Evolutionary conservation across 2,797 vertebrate species (phyloP).

Genomic region (Staurois parvus): DNA sequence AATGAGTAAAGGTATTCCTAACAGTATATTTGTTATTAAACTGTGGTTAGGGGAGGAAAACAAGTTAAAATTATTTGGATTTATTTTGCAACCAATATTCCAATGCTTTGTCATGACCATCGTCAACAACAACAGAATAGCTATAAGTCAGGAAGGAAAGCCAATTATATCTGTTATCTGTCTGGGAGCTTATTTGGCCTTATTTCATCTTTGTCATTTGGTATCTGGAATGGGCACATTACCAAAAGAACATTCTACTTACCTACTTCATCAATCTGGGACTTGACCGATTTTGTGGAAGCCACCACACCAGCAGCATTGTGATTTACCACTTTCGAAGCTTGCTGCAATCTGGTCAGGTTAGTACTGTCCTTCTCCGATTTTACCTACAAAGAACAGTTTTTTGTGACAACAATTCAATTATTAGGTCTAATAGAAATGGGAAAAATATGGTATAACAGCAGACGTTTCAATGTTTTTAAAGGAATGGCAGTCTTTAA

Average conservation of each 20-base stretch:
- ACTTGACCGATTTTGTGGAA: conserved; percentile 93
- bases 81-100: too few relatives aligned
- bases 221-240: not conserved
- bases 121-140: not conserved
- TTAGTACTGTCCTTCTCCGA: conserved; percentile 93
- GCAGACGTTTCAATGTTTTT: too few relatives aligned
- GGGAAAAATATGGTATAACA: too few relatives aligned
- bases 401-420: not conserved
- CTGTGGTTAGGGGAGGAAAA: too few relatives aligned
- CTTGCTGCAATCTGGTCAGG: conserved; percentile 87
- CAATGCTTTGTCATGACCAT: not conserved
- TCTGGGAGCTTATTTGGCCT: too few relatives aligned
- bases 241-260: conserved; percentile 33
- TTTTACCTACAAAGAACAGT: conserved; percentile 84
- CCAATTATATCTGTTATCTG: too few relatives aligned
- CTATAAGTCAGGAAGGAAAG: too few relatives aligned
- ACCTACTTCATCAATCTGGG: conserved; percentile 94
- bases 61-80: too few relatives aligned
- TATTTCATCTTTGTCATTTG: too few relatives aligned
- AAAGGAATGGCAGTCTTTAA: too few relatives aligned
- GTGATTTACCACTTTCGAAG: conserved; percentile 91
- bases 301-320: conserved; percentile 92
- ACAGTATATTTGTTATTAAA: too few relatives aligned
- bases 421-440: not conserved
- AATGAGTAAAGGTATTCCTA: too few relatives aligned